These are phyloP conservation scores for Passerculus sandwichensis DNA, from an alignment of 2,797 vertebrate genomes.

Conservation along the genomic window DNA sequence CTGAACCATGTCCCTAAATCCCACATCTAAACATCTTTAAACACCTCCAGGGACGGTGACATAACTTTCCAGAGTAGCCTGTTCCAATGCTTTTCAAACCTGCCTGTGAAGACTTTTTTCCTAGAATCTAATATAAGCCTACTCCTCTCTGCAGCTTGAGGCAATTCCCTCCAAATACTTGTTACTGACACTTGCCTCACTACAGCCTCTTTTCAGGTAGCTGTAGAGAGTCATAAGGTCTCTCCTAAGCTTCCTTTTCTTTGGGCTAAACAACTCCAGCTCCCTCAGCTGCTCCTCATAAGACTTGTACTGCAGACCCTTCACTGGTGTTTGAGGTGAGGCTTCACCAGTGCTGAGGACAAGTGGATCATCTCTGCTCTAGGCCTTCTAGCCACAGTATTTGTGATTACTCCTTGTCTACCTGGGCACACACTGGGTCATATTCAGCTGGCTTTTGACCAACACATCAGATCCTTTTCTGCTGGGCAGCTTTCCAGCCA, in stretches of 20 bases:
- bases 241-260: neutral
- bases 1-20: neutral
- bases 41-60: neutral
- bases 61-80: neutral
- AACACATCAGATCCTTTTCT: neutral
- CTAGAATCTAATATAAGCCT: neutral
- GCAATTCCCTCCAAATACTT: neutral
- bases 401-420: neutral
- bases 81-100: neutral
- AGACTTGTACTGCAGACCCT: neutral
- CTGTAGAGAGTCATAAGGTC: neutral
- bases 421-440: neutral
- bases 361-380: neutral
- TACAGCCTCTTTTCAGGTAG: neutral
- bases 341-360: neutral
- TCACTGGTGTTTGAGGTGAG: neutral
- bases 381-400: neutral
- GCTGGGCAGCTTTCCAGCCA: neutral
- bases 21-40: neutral
- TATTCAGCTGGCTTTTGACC: neutral
- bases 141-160: neutral
- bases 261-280: neutral
- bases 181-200: fast-evolving
- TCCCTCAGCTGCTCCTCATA: fast-evolving
- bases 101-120: neutral